Evolutionary conservation across 1,140 invertebrate species (phyloP).

Genomic region (Heliconius hermathena): DNA sequence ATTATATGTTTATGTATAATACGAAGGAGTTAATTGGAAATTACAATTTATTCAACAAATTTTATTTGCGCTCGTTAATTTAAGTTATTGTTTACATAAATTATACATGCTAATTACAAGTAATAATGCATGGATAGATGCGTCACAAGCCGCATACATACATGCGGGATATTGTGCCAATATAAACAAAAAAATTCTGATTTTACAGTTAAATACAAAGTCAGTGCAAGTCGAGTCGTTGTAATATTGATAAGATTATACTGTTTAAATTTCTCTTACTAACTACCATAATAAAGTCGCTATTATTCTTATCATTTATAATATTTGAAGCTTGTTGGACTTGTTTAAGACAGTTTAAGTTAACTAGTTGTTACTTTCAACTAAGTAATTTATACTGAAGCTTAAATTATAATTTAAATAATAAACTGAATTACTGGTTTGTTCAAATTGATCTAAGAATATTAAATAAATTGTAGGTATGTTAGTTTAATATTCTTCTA

Average conservation of each 20-base stretch:
- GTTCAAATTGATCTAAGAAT: neutral
- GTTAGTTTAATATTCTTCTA: no score
- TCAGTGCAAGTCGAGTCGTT: neutral
- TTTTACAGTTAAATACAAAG: neutral
- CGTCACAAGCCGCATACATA: no score
- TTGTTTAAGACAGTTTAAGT: slow-evolving; percentile 1
- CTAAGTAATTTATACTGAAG: neutral
- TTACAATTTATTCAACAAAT: no score
- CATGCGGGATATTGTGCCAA: no score
- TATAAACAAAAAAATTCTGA: neutral
- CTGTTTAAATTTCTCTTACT: neutral
- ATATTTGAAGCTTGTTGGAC: slow-evolving; percentile 3
- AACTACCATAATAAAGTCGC: neutral
- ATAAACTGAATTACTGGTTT: neutral
- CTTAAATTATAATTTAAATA: neutral
- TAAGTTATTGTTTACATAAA: no score
- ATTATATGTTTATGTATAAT: no score
- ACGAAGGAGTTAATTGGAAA: no score
- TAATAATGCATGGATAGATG: no score
- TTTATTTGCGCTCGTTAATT: no score
- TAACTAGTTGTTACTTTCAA: neutral
- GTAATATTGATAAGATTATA: neutral
- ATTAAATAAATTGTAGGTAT: no score
- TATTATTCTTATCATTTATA: slow-evolving; percentile 6
- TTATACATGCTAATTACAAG: no score